These are phyloP conservation scores for Drosophila serrata DNA, from an alignment of 1,140 invertebrate genomes.

Conservation along the genomic window DNA sequence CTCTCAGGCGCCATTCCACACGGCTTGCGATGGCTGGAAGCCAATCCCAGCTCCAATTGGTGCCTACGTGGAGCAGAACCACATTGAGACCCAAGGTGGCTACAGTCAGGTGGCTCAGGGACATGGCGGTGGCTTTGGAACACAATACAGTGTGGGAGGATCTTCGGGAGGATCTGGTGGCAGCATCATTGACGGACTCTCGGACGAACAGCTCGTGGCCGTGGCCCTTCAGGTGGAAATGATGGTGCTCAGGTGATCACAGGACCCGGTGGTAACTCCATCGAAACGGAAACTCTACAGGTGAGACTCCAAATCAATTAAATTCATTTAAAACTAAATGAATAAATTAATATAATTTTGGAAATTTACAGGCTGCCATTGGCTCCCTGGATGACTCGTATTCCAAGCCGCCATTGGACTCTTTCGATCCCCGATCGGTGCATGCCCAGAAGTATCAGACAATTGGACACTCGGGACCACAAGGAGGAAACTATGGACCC, in stretches of 20 bases:
- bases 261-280: conserved; percentile 57
- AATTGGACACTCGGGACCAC: conserved; percentile 33
- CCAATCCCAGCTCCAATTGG: conserved; percentile 89
- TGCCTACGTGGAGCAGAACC: conserved; percentile 70
- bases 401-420: conserved; percentile 67
- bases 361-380: conserved; percentile 39
- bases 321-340: not conserved
- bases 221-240: conserved; percentile 70
- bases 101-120: conserved; percentile 74
- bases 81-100: conserved; percentile 75
- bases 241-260: conserved; percentile 41
- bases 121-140: conserved; percentile 26
- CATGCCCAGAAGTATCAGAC: conserved; percentile 68
- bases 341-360: not conserved
- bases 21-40: conserved; percentile 92
- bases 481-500: conserved; percentile 36
- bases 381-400: conserved; percentile 69
- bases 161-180: conserved; percentile 16
- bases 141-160: conserved; percentile 45
- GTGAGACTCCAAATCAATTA: not conserved
- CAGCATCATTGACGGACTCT: conserved; percentile 67
- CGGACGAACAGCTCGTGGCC: conserved; percentile 78
- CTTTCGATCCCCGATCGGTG: conserved; percentile 65
- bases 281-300: conserved; percentile 72
- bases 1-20: conserved; percentile 77